A percentile compares a stretch with the other conserved stretches of the same genome.
These are phyloP conservation scores for Palythoa heliodiscus DNA, from an alignment of 92 coral and sea anemone species.

Conservation along the genomic window DNA sequence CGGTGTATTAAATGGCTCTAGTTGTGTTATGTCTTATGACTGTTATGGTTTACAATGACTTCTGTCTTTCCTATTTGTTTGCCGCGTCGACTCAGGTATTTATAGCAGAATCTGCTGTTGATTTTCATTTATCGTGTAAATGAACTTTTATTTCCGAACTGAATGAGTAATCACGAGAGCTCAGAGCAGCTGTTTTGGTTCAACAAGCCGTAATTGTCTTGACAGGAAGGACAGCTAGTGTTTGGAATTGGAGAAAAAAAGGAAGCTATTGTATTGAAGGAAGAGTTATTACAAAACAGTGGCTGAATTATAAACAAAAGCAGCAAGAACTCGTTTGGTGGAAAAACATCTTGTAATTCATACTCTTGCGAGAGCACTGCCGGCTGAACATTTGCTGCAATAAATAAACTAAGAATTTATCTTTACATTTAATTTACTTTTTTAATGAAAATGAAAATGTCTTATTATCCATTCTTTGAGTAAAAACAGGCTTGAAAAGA, in stretches of 20 bases:
- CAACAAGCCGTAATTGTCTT: constrained; percentile 8
- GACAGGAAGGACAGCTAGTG: not conserved
- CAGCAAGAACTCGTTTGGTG: not conserved
- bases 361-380: not conserved
- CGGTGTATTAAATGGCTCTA: not conserved
- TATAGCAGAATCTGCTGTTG: constrained; percentile 29
- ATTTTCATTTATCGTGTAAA: constrained; percentile 28
- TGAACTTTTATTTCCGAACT: constrained; percentile 34
- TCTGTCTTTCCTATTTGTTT: not conserved
- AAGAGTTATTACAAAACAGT: not conserved
- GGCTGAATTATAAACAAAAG: not conserved
- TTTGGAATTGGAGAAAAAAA: not conserved
- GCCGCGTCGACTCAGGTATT: not conserved
- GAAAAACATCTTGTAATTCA: not conserved
- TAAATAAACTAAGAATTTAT: not conserved
- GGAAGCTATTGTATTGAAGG: constrained; percentile 23
- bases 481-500: not conserved
- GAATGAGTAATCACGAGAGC: constrained; percentile 19
- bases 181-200: constrained; percentile 25
- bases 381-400: not conserved
- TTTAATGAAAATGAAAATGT: not conserved
- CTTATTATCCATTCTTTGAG: not conserved
- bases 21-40: not conserved
- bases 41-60: no score
- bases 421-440: not conserved